Evolutionary conservation across 2,797 vertebrate genomes (phyloP).

Genomic region (Argya squamiceps): DNA sequence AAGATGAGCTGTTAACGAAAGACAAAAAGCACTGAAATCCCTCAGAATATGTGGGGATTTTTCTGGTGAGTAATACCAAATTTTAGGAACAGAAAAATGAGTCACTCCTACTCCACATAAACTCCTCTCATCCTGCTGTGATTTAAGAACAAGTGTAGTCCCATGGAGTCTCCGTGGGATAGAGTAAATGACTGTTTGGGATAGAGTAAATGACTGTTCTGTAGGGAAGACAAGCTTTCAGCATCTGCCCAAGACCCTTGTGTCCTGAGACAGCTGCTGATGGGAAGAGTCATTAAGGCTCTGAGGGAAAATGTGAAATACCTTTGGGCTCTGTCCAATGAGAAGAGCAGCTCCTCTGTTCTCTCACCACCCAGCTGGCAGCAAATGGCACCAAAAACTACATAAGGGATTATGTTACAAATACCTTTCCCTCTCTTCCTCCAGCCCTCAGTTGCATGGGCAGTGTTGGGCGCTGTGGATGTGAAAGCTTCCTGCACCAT

Average conservation of each 20-base stretch:
- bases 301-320: background rate
- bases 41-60: constrained; percentile 32
- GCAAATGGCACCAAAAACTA: background rate
- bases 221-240: background rate
- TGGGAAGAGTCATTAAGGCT: background rate
- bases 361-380: background rate
- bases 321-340: background rate
- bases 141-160: background rate
- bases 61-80: constrained; percentile 51
- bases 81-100: constrained; percentile 52
- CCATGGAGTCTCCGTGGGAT: background rate
- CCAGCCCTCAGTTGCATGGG: accelerated
- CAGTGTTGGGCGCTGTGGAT: accelerated
- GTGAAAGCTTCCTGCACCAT: background rate
- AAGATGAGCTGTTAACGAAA: constrained; percentile 35
- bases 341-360: background rate
- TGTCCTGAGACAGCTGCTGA: background rate
- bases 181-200: background rate
- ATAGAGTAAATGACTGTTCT: background rate
- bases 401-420: background rate
- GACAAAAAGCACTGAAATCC: constrained; percentile 27
- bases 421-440: accelerated
- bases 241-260: background rate
- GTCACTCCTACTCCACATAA: constrained; percentile 10
- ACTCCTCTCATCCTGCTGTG: background rate